Evolutionary conservation across 2,113 vertebrate species (phyloP).

Genomic region (Lepus timidus): DNA sequence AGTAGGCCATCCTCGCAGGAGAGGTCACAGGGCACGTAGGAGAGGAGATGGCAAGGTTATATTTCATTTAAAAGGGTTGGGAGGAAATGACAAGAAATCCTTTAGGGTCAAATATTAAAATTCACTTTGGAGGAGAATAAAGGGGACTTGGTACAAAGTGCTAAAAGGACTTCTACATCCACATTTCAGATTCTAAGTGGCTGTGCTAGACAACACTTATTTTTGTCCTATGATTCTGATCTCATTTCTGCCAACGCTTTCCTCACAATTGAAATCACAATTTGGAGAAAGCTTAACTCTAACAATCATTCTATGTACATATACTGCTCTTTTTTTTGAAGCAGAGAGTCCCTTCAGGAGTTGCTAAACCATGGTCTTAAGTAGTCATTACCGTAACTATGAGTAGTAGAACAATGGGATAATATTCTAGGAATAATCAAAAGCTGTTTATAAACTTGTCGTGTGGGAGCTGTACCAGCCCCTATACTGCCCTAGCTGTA

Average conservation of each 20-base stretch:
- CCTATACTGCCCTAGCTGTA: not conserved
- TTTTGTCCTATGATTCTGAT: not conserved
- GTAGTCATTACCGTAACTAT: not conserved
- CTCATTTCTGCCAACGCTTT: not conserved
- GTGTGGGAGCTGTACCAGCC: not conserved
- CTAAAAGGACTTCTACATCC: slow-evolving; percentile 14
- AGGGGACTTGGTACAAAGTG: not conserved
- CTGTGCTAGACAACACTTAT: not conserved
- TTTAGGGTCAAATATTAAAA: slow-evolving; percentile 49
- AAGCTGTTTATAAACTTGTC: not conserved
- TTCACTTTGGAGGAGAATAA: slow-evolving; percentile 56
- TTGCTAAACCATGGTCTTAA: not conserved
- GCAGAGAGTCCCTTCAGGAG: not conserved
- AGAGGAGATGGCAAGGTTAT: slow-evolving; percentile 42
- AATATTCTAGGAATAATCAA: not conserved
- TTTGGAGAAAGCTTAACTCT: slow-evolving; percentile 3
- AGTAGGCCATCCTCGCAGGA: not conserved
- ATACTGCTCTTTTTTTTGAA: not conserved
- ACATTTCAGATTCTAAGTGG: slow-evolving; percentile 19
- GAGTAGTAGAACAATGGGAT: not conserved
- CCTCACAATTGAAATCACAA: not conserved
- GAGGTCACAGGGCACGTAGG: not conserved
- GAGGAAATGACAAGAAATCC: slow-evolving; percentile 64
- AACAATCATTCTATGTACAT: not conserved
- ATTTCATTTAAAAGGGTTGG: slow-evolving; percentile 64